These are phyloP conservation scores for Chrysomela aeneicollis DNA, from an alignment of 2,888 invertebrate genomes.

Conservation along the genomic window DNA sequence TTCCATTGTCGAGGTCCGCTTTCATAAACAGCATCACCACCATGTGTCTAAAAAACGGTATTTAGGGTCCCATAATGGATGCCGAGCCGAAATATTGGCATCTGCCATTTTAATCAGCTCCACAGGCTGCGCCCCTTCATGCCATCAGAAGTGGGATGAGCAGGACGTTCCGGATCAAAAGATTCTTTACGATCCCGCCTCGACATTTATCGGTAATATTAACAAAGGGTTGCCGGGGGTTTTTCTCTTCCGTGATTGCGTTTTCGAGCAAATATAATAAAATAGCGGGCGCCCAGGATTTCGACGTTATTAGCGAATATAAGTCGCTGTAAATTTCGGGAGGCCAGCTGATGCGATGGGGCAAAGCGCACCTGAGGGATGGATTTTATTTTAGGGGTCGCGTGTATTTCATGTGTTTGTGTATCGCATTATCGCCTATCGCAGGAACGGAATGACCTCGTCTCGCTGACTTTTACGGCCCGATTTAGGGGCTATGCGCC, in stretches of 20 bases:
- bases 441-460: neutral
- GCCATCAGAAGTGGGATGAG: neutral
- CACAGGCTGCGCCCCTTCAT: neutral
- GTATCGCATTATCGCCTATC: conserved; percentile 1
- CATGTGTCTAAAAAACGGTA: too few relatives aligned
- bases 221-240: neutral
- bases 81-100: neutral
- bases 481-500: too few relatives aligned
- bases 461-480: conserved; percentile 1
- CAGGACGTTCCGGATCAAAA: neutral
- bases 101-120: neutral
- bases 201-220: conserved; percentile 3
- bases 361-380: conserved; percentile 5
- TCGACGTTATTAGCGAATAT: conserved; percentile 3
- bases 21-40: too few relatives aligned
- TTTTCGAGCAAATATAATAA: conserved; percentile 1
- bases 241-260: conserved; percentile 1
- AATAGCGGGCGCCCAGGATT: neutral
- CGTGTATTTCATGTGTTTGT: neutral
- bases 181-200: neutral
- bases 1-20: too few relatives aligned
- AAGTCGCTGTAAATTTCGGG: neutral
- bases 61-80: too few relatives aligned
- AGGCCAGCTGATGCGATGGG: neutral
- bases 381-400: neutral